Evolutionary conservation across 2,113 vertebrate species (phyloP).

Genomic region (Pongo pygmaeus): DNA sequence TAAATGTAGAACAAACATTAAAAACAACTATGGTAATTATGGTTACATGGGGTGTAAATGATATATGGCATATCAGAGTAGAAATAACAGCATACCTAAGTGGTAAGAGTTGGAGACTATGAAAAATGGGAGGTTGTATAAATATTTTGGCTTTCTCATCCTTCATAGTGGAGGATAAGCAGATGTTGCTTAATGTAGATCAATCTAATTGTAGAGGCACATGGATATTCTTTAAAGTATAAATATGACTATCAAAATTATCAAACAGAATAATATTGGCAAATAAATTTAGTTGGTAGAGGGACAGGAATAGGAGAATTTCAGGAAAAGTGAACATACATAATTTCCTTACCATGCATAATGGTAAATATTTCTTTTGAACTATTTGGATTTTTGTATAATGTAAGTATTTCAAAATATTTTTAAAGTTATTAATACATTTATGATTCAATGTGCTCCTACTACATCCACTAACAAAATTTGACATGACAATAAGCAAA

Average conservation of each 20-base stretch:
- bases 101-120: not conserved
- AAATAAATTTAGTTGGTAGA: not conserved
- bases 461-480: not conserved
- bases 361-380: not conserved
- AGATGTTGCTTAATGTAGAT: not conserved
- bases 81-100: not conserved
- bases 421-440: not conserved
- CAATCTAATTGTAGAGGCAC: not conserved
- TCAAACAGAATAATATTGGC: not conserved
- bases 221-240: not conserved
- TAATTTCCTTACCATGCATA: not conserved
- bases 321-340: not conserved
- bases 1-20: not conserved
- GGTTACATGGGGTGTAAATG: not conserved
- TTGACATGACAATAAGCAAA: not conserved
- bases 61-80: not conserved
- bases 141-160: not conserved
- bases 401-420: not conserved
- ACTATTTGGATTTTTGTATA: not conserved
- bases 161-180: not conserved
- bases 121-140: not conserved
- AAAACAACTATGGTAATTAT: not conserved
- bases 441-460: not conserved
- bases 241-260: not conserved
- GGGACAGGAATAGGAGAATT: not conserved